A percentile compares a stretch with the other conserved stretches of the same genome.
Evolutionary conservation across 1,140 invertebrate genomes (phyloP).

Genomic region (Palaemon carinicauda): DNA sequence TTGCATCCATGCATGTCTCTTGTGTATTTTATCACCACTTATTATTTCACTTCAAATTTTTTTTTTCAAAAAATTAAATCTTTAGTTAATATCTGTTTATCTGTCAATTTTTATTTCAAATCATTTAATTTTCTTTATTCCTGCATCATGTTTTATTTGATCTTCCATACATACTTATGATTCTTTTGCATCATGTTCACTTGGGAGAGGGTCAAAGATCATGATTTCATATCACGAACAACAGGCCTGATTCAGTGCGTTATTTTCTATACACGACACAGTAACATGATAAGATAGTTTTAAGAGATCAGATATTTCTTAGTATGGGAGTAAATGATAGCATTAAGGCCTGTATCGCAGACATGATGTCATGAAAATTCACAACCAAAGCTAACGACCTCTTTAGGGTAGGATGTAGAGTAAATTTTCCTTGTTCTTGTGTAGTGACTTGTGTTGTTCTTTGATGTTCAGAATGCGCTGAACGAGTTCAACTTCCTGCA

Average conservation of each 20-base stretch:
- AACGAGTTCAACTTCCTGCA: constrained; percentile 89
- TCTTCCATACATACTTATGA: too few species aligned
- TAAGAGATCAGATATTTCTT: too few species aligned
- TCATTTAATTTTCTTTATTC: not conserved
- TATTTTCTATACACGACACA: too few species aligned
- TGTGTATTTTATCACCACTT: too few species aligned
- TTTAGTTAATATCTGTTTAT: too few species aligned
- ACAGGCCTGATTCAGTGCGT: too few species aligned
- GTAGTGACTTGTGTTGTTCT: constrained; percentile 16
- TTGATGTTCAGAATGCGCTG: constrained; percentile 79
- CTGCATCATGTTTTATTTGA: not conserved
- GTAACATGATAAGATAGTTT: too few species aligned
- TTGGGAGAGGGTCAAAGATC: not conserved
- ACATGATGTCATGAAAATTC: not conserved
- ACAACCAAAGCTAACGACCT: not conserved
- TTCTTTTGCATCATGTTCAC: not conserved
- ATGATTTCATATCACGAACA: too few species aligned
- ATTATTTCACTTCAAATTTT: too few species aligned
- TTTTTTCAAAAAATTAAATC: too few species aligned
- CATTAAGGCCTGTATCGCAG: not conserved
- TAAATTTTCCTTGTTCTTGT: constrained; percentile 28
- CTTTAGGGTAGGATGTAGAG: not conserved
- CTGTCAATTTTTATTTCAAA: not conserved
- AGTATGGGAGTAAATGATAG: too few species aligned
- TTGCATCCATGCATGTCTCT: too few species aligned